Percentiles rank a stretch among this genome's conserved stretches.
Conservation (phyloP, 2,113 vertebrate species). For the Tragelaphus strepsiceros region DNA sequence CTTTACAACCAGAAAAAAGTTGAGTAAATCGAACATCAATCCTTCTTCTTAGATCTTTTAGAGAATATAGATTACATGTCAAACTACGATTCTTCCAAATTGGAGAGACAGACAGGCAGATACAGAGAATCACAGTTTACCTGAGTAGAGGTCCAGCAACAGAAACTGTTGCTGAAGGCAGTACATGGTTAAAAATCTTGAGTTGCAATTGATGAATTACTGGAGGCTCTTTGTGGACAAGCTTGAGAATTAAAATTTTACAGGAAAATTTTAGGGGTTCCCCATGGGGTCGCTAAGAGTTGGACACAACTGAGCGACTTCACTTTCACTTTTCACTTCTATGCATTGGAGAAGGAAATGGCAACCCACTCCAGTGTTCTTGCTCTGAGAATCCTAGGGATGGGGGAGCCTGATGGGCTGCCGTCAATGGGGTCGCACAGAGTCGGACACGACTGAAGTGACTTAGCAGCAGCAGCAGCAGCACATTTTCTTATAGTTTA, state of each 20-base stretch:
- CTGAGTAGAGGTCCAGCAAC: neutral
- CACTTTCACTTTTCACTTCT: too few species aligned
- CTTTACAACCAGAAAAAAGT: neutral
- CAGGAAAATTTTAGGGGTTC: neutral
- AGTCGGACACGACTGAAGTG: too few species aligned
- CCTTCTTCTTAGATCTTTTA: neutral
- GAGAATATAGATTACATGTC: neutral
- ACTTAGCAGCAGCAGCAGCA: too few species aligned
- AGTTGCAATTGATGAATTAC: neutral
- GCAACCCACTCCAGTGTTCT: too few species aligned
- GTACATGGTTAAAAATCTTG: neutral
- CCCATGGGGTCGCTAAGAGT: too few species aligned
- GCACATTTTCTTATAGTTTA: neutral
- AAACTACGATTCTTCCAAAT: neutral
- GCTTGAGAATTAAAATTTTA: neutral
- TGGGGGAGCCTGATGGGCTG: too few species aligned
- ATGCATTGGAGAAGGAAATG: too few species aligned
- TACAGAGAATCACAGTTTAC: neutral
- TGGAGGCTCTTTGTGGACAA: neutral
- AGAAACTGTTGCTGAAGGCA: neutral
- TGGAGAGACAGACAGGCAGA: neutral
- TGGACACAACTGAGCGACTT: too few species aligned
- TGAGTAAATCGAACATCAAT: neutral
- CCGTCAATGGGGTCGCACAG: fast-evolving
- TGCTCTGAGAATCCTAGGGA: too few species aligned